Base-by-base conservation (phyloP, 2,888 invertebrate species). In the Sicus ferrugineus region DNA sequence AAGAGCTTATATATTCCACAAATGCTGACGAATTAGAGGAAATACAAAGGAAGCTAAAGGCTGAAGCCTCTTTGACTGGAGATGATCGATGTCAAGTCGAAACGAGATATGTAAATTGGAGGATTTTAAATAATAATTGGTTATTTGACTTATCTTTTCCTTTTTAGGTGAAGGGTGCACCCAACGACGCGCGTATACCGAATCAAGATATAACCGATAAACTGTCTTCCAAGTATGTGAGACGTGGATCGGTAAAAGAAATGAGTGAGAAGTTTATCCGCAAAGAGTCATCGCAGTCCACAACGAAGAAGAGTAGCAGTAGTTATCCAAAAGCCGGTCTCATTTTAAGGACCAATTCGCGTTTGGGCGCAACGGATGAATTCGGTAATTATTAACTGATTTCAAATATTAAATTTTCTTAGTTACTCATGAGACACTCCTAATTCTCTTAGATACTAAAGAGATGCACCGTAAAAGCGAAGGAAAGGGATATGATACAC, bases 261-360 rank as follows among this genome's bases (percentile, higher is more conserved):
- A 88, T 93, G 73, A 91, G 92, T n/a, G 91, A 93, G 80, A 93
- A 92, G 83, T 93, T 91, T 80, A 91, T 91, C 77, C 91, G 92
- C 79, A 92, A 90, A 64, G 84, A 85, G 66, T 82, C 85, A 3
- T 75, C 80, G 1, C 79, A 83, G 5, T 80, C 80, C 2, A 74
- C 77, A 6, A 78, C 81, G 14, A 80, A 81, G 72, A 81, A 80
- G 67, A 74, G 73, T 1, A 76, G 73, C 52, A 75, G 72, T 61
- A 75, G 75, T 28, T 92, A 91, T 84, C 92, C 92, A n/a, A 91
- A 90, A 85, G 92, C 92, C 66, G 92, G 92, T 11, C 87, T 92
- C 78, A 92, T 92, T 84, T 88, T 91, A 80, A 89, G 92, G 75
- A 89, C 90, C 67, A 80, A 79, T 72, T 86, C 83, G 74, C 83